These are phyloP conservation scores for Panorpa germanica DNA, from an alignment of 2,888 invertebrate species.

Conservation along the genomic window DNA sequence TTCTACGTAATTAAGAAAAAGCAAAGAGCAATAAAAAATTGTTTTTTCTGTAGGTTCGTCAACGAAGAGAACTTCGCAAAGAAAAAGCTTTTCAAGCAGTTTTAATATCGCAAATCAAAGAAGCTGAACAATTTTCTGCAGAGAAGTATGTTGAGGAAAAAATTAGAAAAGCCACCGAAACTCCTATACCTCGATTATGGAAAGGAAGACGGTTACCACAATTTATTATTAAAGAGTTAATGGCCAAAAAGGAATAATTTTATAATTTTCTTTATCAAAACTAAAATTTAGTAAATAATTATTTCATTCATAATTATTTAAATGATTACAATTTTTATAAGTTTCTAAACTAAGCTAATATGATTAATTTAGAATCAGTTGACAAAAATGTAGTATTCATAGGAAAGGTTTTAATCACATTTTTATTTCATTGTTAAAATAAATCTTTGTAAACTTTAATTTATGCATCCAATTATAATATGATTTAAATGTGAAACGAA, in stretches of 20 bases:
- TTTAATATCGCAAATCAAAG: slow-evolving; percentile 44
- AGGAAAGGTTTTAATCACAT: no score
- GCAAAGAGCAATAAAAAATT: slow-evolving; percentile 5
- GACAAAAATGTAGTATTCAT: no score
- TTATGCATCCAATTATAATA: no score
- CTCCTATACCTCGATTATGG: slow-evolving; percentile 30
- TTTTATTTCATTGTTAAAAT: no score
- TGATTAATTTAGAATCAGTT: no score
- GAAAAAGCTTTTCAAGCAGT: slow-evolving; percentile 61
- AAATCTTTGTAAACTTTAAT: no score
- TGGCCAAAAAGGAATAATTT: slow-evolving; percentile 38
- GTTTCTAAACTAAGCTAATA: no score
- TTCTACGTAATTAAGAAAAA: slow-evolving; percentile 6
- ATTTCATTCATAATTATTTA: no score
- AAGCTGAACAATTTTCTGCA: slow-evolving; percentile 58
- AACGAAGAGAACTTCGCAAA: slow-evolving; percentile 48
- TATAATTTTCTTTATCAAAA: slow-evolving; percentile 29
- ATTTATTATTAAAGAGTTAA: slow-evolving; percentile 43
- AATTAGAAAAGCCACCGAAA: slow-evolving; percentile 37
- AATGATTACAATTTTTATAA: no score
- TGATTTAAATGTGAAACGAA: no score
- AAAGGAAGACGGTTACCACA: slow-evolving; percentile 44
- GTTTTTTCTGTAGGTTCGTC: slow-evolving; percentile 30
- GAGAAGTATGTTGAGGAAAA: slow-evolving; percentile 47
- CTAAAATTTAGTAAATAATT: slow-evolving; percentile 27